Percentiles rank a stretch among this genome's conserved stretches.
Evolutionary conservation across 2,797 vertebrate species (phyloP).

Genomic region (Rhodeus uyekii): DNA sequence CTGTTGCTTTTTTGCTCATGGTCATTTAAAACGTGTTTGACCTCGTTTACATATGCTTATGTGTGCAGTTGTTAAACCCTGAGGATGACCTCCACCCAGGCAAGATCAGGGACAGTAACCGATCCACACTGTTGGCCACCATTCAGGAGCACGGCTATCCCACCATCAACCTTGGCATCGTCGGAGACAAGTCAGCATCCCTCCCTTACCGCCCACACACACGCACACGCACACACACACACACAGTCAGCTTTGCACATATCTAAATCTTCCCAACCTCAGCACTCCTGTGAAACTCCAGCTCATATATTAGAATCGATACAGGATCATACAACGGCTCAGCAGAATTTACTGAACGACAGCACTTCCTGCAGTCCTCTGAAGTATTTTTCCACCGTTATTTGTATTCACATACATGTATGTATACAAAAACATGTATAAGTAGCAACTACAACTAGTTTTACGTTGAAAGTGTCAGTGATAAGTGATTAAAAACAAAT

Average conservation of each 20-base stretch:
- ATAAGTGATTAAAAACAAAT: neutral
- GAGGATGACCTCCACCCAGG: constrained; percentile 97
- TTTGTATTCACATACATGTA: neutral
- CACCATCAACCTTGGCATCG: constrained; percentile 97
- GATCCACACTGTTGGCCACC: constrained; percentile 96
- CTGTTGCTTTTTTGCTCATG: neutral
- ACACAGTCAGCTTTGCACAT: neutral
- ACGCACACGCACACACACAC: neutral
- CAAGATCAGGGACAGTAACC: constrained; percentile 97
- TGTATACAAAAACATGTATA: neutral
- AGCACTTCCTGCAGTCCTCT: neutral
- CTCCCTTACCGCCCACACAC: constrained; percentile 1
- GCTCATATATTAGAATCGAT: constrained; percentile 21
- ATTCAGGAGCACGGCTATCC: constrained; percentile 99
- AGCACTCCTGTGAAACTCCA: constrained; percentile 12
- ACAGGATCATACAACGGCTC: constrained; percentile 7
- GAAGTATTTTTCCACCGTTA: constrained; percentile 7
- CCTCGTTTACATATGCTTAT: neutral
- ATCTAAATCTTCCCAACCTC: neutral
- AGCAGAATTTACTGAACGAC: constrained; percentile 16
- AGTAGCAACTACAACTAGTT: neutral
- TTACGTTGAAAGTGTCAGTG: neutral
- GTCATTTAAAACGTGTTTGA: neutral
- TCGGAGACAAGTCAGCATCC: constrained; percentile 91
- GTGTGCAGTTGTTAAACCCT: constrained; percentile 91